Evolutionary conservation across 1,140 invertebrate genomes (phyloP), one percentile per base, ranked within the genome.

Genomic region (Listronotus oregonensis): DNA sequence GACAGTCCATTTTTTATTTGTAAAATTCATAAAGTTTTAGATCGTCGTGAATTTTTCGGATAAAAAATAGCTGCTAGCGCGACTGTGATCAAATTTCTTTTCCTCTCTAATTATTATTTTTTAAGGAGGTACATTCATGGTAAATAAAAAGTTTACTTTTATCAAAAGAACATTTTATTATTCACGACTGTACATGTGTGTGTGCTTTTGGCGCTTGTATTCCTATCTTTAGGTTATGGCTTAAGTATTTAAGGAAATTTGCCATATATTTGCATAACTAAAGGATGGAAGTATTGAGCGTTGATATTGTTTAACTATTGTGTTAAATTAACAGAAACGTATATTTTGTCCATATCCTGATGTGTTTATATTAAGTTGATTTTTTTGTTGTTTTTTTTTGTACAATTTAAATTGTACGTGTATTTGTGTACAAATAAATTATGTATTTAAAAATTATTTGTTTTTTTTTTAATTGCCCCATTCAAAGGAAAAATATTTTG

Each of bases 371-470:
- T 27, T 57, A 43, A 40, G 54, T 57, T 57, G 54, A 57, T 58
- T 46, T 32, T 40, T 58, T 55, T 32, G 14, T 42, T 12, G 11
- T 39, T 56, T 61, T 37, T 27, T 55, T 61, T 63, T 52, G 60
- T 63, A 63, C 60, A 63, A 61, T 63, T 12, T 27, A 51, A 10
- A 12, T 63, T 63, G 60, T 63, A 55, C 51, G 43, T 44, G 34
- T 46, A 54, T 63, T 63, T 63, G 21, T 63, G 50, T 63, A 54
- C 60, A 63, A 63, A 63, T 47, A 54, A 63, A 51, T 49, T 55
- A 31, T 47, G 17, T 63, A 31, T 54, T 32, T 52, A 63, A 54
- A 27, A 49, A 50, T 27, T n/a, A 5, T 27, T 21, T 51, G 21
- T 8, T 12, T 51, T 4, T 51, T 51, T 40, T 34, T 9, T 57